Conservation (phyloP, 2,797 vertebrate species). For the Hephaestus fuliginosus region DNA sequence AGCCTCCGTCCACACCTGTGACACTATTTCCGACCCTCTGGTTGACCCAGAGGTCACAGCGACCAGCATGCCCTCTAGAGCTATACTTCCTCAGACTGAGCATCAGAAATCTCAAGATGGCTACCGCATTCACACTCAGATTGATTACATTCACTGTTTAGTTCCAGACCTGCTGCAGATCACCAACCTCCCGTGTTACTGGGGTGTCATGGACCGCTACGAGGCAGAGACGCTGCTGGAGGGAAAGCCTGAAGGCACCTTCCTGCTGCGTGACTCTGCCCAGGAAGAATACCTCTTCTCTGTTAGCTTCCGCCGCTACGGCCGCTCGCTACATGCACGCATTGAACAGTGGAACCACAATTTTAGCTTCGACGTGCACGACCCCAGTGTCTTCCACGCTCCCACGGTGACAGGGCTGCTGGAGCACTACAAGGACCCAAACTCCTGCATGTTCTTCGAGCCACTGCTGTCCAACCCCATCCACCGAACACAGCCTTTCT, state of each 20-base stretch:
- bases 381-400: slow-evolving; percentile 90
- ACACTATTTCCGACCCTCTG: slow-evolving; percentile 52
- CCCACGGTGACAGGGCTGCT: slow-evolving; percentile 87
- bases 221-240: slow-evolving; percentile 89
- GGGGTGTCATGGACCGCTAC: slow-evolving; percentile 91
- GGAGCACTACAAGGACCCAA: slow-evolving; percentile 92
- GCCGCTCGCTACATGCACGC: slow-evolving; percentile 89
- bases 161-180: slow-evolving; percentile 89
- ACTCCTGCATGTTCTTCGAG: slow-evolving; percentile 92
- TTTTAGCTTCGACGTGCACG: slow-evolving; percentile 91
- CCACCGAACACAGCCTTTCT: slow-evolving; percentile 87
- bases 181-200: slow-evolving; percentile 89
- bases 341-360: slow-evolving; percentile 93
- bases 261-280: slow-evolving; percentile 89
- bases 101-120: slow-evolving; percentile 69
- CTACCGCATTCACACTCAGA: slow-evolving; percentile 88
- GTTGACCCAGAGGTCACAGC: slow-evolving; percentile 68
- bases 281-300: slow-evolving; percentile 93
- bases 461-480: slow-evolving; percentile 89
- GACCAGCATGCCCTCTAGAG: slow-evolving; percentile 47
- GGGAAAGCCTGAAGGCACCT: slow-evolving; percentile 90
- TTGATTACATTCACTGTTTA: slow-evolving; percentile 90
- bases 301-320: slow-evolving; percentile 90
- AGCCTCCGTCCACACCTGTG: slow-evolving; percentile 48
- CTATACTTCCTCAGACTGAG: slow-evolving; percentile 56